phyloP scores from a whole-genome alignment of 2,888 invertebrate genomes.

The Nymphalis polychloros region DNA sequence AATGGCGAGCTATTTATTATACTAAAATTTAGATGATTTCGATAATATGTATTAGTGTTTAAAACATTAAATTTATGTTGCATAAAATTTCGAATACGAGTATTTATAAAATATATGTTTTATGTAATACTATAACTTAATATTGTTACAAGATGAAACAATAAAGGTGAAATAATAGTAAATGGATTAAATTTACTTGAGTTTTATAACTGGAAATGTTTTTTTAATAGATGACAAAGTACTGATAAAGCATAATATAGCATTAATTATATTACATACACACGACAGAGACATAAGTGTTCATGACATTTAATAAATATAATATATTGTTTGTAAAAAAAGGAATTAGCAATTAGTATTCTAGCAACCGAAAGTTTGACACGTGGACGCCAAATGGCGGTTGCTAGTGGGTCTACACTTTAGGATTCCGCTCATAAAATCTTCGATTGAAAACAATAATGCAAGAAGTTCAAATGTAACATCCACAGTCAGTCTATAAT shows the following conservation, averaged over 20 bases:
- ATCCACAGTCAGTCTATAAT: no score
- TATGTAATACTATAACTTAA: no score
- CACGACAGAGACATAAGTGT: conserved; percentile 11
- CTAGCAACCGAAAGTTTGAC: conserved; percentile 57
- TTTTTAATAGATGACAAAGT: conserved; percentile 3
- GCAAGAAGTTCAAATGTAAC: no score
- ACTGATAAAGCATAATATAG: not conserved
- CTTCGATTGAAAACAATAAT: not conserved
- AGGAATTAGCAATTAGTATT: conserved; percentile 66
- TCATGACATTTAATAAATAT: conserved; percentile 14
- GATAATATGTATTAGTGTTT: no score
- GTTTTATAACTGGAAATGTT: not conserved
- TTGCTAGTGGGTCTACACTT: conserved; percentile 49
- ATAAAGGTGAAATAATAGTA: no score
- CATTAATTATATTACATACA: not conserved
- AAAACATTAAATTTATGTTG: no score
- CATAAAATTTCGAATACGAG: no score
- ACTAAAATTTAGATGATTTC: not conserved
- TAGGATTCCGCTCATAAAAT: conserved; percentile 48
- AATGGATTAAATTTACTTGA: not conserved
- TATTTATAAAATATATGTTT: no score
- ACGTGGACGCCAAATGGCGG: conserved; percentile 74
- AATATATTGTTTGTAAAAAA: conserved; percentile 28
- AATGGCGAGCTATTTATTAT: conserved; percentile 3
- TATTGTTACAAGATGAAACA: no score